Evolutionary conservation across 2,888 invertebrate species (phyloP), one percentile per base, ranked within the genome.

Genomic region (Noctua janthe): DNA sequence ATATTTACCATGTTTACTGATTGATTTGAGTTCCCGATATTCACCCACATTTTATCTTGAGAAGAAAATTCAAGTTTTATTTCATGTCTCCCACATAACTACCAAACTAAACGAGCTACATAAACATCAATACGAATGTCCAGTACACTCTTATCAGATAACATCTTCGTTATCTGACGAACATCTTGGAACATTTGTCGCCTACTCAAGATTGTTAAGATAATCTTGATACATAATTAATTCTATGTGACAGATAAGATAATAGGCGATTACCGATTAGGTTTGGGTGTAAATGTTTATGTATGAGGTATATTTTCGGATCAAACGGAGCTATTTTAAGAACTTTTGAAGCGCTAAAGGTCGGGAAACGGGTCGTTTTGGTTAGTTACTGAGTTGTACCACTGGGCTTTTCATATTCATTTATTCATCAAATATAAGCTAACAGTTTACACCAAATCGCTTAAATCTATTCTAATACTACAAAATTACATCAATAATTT

Each of bases 111-210:
- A 79, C 35, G 73, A 82, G 35, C 56, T 15, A 72, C 17, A 85
- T 82, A 85, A 85, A 80, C 74, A 85, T 72, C 56, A 67, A 74
- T 23, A 67, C 35, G 11, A 77, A 70, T 67, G 74, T 64, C 29
- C 51, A 69, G 29, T 39, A 43, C 23, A 20, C 23, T 67, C 39
- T 77, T 84, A 84, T 84, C 84, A 70, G 2, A 39, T 15, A 43
- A 81, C 81, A 85, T 85, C 79, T 76, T 76, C 2, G 64, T 76
- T 74, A 85, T 85, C 85, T 49, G 8, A n/a, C 23, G 11, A 74
- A 76, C 83, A 85, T 85, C 83, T 83, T n/a, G 10, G 15, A 78
- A 81, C 76, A 86, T 80, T 72, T 78, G 78, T 72, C 84, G 77
- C 84, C 86, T 83, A 74, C 76, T 78, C 64, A 74, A 80, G 74